Evolutionary conservation across 2,113 vertebrate species (phyloP).

Genomic region (Leucopternis melanops): DNA sequence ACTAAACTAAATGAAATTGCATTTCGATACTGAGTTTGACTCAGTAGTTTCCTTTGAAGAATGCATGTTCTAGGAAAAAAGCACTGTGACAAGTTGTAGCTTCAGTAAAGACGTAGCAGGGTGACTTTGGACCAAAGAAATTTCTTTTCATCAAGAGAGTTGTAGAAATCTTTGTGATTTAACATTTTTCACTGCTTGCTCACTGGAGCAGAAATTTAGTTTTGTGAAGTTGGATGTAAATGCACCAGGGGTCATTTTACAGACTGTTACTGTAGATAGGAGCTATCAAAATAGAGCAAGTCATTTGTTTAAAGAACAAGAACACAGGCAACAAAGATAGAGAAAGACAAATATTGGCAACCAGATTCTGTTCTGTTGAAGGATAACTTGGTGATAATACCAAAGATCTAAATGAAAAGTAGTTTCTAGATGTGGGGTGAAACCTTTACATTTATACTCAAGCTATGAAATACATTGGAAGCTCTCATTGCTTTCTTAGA

Average conservation of each 20-base stretch:
- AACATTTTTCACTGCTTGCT: background rate
- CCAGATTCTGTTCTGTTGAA: background rate
- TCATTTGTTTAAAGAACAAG: slow-evolving; percentile 28
- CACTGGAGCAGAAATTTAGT: background rate
- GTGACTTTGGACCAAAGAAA: background rate
- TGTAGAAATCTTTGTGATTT: background rate
- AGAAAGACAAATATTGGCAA: background rate
- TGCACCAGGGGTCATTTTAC: slow-evolving; percentile 4
- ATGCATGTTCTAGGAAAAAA: background rate
- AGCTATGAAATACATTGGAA: background rate
- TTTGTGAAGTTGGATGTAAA: background rate
- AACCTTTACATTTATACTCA: background rate
- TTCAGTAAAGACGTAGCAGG: background rate
- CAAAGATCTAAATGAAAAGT: background rate
- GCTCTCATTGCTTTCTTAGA: background rate
- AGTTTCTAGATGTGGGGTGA: background rate
- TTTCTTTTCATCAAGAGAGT: background rate
- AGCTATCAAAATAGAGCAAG: slow-evolving; percentile 31
- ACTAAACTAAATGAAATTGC: background rate
- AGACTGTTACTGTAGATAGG: background rate
- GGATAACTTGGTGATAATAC: background rate
- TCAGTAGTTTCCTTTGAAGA: background rate
- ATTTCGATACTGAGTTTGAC: background rate
- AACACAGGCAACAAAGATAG: background rate
- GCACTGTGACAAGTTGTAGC: background rate